These are phyloP conservation scores for Diplazon laetatorius DNA, from an alignment of 2,888 invertebrate genomes.

Conservation along the genomic window DNA sequence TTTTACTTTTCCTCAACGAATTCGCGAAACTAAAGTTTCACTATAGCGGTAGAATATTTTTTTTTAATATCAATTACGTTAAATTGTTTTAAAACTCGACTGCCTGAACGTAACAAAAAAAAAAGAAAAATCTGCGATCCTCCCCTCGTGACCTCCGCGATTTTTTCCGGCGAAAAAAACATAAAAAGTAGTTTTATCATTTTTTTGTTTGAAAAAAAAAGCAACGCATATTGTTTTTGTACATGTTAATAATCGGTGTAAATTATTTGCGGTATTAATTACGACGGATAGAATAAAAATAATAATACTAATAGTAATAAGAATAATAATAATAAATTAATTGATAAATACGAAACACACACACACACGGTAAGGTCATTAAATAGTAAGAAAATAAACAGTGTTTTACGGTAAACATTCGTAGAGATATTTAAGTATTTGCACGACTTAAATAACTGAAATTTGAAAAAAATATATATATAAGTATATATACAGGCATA, in stretches of 20 bases:
- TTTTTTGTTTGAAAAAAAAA: slow-evolving; percentile 11
- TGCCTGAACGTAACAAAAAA: no score
- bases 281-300: slow-evolving; percentile 38
- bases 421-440: slow-evolving; percentile 69
- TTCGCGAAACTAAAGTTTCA: no score
- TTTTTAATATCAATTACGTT: no score
- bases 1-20: no score
- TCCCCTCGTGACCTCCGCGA: no score
- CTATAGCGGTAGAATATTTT: no score
- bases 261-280: slow-evolving; percentile 78
- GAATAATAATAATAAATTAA: slow-evolving; percentile 9
- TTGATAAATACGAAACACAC: slow-evolving; percentile 2
- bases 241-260: slow-evolving; percentile 80
- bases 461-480: slow-evolving; percentile 30
- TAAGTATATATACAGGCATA: slow-evolving; percentile 35
- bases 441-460: slow-evolving; percentile 63
- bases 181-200: no score
- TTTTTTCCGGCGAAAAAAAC: no score
- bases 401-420: slow-evolving; percentile 69
- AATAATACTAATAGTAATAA: no score
- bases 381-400: slow-evolving; percentile 70
- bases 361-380: slow-evolving; percentile 66
- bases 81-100: no score
- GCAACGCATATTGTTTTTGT: slow-evolving; percentile 67
- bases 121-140: no score